Evolutionary conservation across 2,113 vertebrate genomes (phyloP), one percentile per base, ranked within the genome.

Genomic region (Nansenia antarctica): DNA sequence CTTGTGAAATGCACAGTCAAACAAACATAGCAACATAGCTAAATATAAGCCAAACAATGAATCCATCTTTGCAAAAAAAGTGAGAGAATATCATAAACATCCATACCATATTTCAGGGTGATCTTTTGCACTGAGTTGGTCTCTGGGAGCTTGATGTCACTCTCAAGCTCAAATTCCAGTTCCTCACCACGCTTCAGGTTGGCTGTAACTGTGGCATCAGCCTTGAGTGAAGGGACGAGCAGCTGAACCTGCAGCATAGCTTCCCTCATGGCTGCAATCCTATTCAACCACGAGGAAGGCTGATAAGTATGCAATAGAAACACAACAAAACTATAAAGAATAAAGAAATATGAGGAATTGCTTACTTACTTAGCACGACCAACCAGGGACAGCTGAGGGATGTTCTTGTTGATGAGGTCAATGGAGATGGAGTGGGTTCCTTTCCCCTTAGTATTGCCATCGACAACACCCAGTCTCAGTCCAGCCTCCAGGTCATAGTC

Each of bases 331-430:
- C 55, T n/a, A n/a, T n/a, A n/a, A n/a, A 31, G 55, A 30, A 30
- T 15, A 30, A 30, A 58, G 55, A n/a, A 22, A n/a, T 49, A 49
- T n/a, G 29, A 8, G 18, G 55, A 3, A 31, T n/a, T 31, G 11
- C 64, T 77, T 77, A 73, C 88, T 81, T 94, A 99, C 97, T 94
- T 95, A 66, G 94, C 68, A 26, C 87, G 93, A n/a, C 91, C 93
- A 29, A 90, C 82, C 69, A 99, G 78, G 8, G 93, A 92, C 45
- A 93, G 78, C 85, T 95, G 92, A 45, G 94, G 83, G 78, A 93
- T 82, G 39, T 95, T 93, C 81, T 94, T 94, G 79, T 95, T 95
- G 58, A 92, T 82, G 5, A 98, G n/a, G 39, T 97, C 92, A 62
- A 98, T 75, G 73, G 87, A 89, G 79, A 96, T 86, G 37, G 81